These are phyloP conservation scores for Dryas iulia DNA, from an alignment of 1,140 invertebrate genomes.

Conservation along the genomic window DNA sequence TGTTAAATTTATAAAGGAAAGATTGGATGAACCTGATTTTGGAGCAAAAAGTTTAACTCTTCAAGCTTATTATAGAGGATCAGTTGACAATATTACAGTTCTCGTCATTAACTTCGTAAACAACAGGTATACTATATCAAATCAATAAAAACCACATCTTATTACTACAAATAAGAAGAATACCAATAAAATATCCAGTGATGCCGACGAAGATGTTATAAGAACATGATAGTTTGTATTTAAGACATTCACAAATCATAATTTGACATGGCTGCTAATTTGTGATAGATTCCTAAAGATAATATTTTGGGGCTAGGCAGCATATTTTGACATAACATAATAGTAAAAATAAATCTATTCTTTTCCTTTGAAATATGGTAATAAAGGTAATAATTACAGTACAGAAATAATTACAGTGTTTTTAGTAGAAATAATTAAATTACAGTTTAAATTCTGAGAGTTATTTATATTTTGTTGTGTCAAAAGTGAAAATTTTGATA, in stretches of 20 bases:
- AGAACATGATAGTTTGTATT: not conserved
- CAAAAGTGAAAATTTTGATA: no score
- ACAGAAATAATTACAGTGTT: no score
- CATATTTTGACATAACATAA: not conserved
- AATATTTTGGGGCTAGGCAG: not conserved
- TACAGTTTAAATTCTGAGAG: no score
- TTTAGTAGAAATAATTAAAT: no score
- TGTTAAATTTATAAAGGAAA: slow-evolving; percentile 90
- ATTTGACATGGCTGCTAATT: not conserved
- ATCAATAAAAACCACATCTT: slow-evolving; percentile 8
- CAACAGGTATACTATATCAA: slow-evolving; percentile 60
- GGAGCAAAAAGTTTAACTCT: slow-evolving; percentile 94
- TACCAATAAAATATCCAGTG: no score
- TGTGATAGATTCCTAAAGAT: not conserved
- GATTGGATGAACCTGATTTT: slow-evolving; percentile 90
- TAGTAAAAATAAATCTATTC: not conserved
- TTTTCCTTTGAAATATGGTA: not conserved
- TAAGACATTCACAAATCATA: not conserved
- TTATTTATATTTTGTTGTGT: no score
- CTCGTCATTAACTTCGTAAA: slow-evolving; percentile 93
- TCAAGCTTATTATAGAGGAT: slow-evolving; percentile 95
- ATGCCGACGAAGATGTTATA: no score
- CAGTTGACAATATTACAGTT: slow-evolving; percentile 97
- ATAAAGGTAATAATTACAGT: no score
- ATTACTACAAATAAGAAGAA: not conserved